Evolutionary conservation across 2,113 vertebrate genomes (phyloP).

Genomic region (Microtus ochrogaster): DNA sequence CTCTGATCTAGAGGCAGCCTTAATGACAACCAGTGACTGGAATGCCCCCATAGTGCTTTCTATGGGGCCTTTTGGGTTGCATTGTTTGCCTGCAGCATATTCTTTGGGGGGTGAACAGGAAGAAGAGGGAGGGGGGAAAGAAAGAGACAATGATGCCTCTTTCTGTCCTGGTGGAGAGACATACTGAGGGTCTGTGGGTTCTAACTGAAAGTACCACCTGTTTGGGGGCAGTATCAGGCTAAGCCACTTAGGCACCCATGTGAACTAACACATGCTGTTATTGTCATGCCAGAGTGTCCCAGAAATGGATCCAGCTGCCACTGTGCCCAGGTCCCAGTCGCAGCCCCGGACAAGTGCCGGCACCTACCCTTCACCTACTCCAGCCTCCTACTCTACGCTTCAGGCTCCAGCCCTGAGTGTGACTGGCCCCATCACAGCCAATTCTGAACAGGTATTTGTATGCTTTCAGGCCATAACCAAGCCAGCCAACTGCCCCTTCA

Average conservation of each 20-base stretch:
- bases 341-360: constrained; percentile 86
- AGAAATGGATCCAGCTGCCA: constrained; percentile 93
- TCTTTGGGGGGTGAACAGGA: neutral
- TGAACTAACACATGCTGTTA: constrained; percentile 71
- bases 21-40: neutral
- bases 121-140: neutral
- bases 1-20: neutral
- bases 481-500: neutral
- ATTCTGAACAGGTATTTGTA: constrained; percentile 94
- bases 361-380: constrained; percentile 86
- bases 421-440: constrained; percentile 93
- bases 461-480: neutral
- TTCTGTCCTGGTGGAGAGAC: neutral
- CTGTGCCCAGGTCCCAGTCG: constrained; percentile 88
- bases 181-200: neutral
- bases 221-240: neutral
- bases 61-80: neutral
- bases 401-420: constrained; percentile 89
- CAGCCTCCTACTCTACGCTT: constrained; percentile 83
- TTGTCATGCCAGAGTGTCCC: constrained; percentile 88
- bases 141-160: neutral
- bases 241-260: neutral
- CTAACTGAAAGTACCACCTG: neutral
- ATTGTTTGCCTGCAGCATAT: neutral
- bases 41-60: neutral